Evolutionary conservation across 1,140 invertebrate species (phyloP), one percentile per base, ranked within the genome.

Genomic region (Hestina assimilis): DNA sequence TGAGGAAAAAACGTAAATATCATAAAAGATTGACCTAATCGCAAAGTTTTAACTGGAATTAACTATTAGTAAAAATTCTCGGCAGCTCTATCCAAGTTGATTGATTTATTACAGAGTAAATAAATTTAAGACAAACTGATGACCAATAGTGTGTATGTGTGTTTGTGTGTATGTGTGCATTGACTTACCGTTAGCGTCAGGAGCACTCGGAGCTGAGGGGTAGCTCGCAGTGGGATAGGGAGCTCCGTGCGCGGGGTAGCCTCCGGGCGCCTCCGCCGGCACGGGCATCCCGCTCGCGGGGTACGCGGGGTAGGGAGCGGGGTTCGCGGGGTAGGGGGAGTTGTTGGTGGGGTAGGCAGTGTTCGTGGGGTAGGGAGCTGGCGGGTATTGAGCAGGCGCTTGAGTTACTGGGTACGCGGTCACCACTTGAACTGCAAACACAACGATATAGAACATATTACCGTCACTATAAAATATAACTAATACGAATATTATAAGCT

Each of bases 181-280:
- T 7, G 31, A 51, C 67, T 52, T 52, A 80, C 77, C 70, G 23
- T 56, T 66, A 41, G 64, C 67, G 20, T 78, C 77, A 0, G 75
- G 77, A 6, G 77, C 77, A 45, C 63, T 76, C 1, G 77, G 77
- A 1, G 64, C 71, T 0, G 40, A 40, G 1, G 66, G 66, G 40
- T 69, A 65, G 3, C 42, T 23, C 6, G 58, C 46, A 3, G 54
- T 24, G 24, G 66, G 59, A 43, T 62, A 63, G 14, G 64, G 63
- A 11, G 54, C 45, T 1, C 53, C 48, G 7, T 33, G 17, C 3
- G 29, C n/a, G n/a, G 54, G 54, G 17, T 47, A 47, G 2, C 29
- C 11, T 12, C n/a, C 29, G 1, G 45, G 54, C 14, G 33, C 31
- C 11, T 2, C 21, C n/a, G 14, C 4, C 3, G 24, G 11, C n/a